phyloP scores from a whole-genome alignment of 2,888 invertebrate species.

The Drosophila imparisetae region DNA sequence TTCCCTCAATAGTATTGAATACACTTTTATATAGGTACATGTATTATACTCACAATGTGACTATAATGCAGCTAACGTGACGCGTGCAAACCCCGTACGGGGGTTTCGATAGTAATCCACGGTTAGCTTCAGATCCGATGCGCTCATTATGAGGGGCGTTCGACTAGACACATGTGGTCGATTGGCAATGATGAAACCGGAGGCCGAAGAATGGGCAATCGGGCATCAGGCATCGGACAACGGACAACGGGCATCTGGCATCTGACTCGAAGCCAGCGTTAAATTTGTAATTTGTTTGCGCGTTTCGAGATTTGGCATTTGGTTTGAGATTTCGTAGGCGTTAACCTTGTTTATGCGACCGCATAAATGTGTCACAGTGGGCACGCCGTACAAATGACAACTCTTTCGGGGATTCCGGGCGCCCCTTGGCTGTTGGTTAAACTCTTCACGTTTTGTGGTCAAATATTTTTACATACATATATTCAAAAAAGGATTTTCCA shows the following conservation, averaged over 20 bases:
- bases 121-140: conserved; percentile 34
- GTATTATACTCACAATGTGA: conserved; percentile 29
- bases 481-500: conserved; percentile 68
- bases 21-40: background rate
- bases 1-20: background rate
- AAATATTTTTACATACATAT: conserved; percentile 59
- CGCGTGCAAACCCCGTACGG: conserved; percentile 37
- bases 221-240: conserved; percentile 63
- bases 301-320: conserved; percentile 18
- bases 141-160: conserved; percentile 77
- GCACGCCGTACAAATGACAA: conserved; percentile 38
- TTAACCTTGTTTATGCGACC: conserved; percentile 78
- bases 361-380: conserved; percentile 73
- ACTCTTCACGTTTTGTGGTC: conserved; percentile 72
- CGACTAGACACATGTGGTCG: conserved; percentile 55
- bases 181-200: conserved; percentile 32
- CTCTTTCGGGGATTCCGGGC: conserved; percentile 71
- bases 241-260: conserved; percentile 6
- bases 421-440: conserved; percentile 74
- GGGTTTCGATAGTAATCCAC: conserved; percentile 35
- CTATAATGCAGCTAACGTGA: conserved; percentile 1
- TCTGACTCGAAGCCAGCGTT: conserved; percentile 57
- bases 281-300: conserved; percentile 50
- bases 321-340: conserved; percentile 73
- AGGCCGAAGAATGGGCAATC: conserved; percentile 8